These are phyloP conservation scores for Pachliopta kotzebuea DNA, from an alignment of 2,888 invertebrate species.

Conservation along the genomic window DNA sequence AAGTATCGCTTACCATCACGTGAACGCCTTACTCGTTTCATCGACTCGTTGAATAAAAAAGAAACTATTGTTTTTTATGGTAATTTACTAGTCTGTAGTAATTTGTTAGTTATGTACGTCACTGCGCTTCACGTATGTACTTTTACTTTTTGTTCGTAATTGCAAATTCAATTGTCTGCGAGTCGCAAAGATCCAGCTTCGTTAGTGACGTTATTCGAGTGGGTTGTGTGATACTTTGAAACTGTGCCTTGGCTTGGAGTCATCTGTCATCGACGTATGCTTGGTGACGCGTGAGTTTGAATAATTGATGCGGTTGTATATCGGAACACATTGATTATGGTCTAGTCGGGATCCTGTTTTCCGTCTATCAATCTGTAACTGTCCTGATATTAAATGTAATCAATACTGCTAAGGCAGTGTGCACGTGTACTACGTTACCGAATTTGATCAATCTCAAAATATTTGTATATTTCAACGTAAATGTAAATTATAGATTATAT, in stretches of 20 bases:
- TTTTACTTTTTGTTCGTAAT: slow-evolving; percentile 2
- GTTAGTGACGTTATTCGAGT: slow-evolving; percentile 42
- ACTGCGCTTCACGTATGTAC: no score
- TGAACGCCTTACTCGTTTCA: no score
- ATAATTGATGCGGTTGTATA: slow-evolving; percentile 36
- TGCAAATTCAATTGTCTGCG: not conserved
- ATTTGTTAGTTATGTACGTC: no score
- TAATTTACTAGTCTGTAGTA: no score
- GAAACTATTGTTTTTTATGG: no score
- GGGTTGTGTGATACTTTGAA: slow-evolving; percentile 46
- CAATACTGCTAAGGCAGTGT: no score
- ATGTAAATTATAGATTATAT: no score
- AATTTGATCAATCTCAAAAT: no score
- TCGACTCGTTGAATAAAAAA: no score
- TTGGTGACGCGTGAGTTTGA: slow-evolving; percentile 38
- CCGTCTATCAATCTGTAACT: slow-evolving; percentile 8
- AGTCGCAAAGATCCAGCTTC: slow-evolving; percentile 14
- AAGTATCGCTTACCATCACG: no score
- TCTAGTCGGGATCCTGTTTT: slow-evolving; percentile 5
- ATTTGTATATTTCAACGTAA: no score
- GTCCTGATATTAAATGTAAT: not conserved
- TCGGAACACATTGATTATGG: slow-evolving; percentile 16
- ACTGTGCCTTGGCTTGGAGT: slow-evolving; percentile 40
- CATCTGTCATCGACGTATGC: slow-evolving; percentile 43
- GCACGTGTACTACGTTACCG: no score